Evolutionary conservation across 2,888 invertebrate genomes (phyloP), one percentile per base, ranked within the genome.

Genomic region (Dioctria linearis): DNA sequence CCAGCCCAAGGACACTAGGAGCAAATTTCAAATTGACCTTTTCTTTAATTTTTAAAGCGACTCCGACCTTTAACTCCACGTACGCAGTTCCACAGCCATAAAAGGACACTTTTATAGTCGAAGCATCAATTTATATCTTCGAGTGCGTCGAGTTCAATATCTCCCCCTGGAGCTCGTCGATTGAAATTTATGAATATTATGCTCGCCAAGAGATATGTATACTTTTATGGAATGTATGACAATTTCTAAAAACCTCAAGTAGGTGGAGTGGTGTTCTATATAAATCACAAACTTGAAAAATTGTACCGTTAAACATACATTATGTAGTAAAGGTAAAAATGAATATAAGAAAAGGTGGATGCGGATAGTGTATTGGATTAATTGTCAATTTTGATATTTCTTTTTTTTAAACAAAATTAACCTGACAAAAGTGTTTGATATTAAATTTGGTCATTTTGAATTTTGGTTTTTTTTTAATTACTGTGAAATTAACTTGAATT

Each of bases 11-110:
- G 51, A 71, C 71, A 71, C 71, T 46, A 25, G 40, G 54, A 51
- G 51, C 71, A 71, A 71, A 71, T 71, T 71, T 71, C 71, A 71
- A 71, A 71, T 71, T 71, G 71, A 71, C 71, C 71, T 71, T 71
- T 54, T 71, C 71, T 49, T 71, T 71, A 71, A 71, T 71, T 71
- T 71, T 71, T 71, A 71, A 71, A 71, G 51, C 40, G 71, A 71
- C 39, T 71, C 25, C 71, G 71, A 49, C n/a, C 37, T 71, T 49
- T 6, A 3, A 40, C 49, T 37, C 25, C 25, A 25, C 71, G 71
- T 40, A 71, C 46, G 46, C 71, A 71, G 39, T 46, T 6, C 40
- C 11, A 25, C 25, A 40, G 54, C 71, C 54, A 71, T 71, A 71
- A 71, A 71, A 71, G 71, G 71, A 51, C 71, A 71, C 71, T 71